Evolutionary conservation across 1,140 invertebrate genomes (phyloP).

Genomic region (Zaprionus nigranus): DNA sequence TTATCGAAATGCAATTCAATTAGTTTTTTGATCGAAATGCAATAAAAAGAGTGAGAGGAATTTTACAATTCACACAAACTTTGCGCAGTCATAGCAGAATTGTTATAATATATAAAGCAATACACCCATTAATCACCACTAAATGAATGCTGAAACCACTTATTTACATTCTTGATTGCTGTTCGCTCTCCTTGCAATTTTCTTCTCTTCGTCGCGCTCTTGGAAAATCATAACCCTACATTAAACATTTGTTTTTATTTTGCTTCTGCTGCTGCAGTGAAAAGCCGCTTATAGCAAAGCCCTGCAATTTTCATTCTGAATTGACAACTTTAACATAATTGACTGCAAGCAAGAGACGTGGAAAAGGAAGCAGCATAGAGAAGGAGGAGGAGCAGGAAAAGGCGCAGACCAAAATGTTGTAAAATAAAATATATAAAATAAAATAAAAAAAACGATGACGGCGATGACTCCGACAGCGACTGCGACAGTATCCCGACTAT

Average conservation of each 20-base stretch:
- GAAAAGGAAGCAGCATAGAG: not conserved
- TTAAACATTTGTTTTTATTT: slow-evolving; percentile 61
- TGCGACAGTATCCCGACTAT: slow-evolving; percentile 54
- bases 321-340: slow-evolving; percentile 83
- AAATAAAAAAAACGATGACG: slow-evolving; percentile 46
- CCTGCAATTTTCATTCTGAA: slow-evolving; percentile 66
- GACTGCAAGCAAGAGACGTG: slow-evolving; percentile 59
- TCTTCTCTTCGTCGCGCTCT: slow-evolving; percentile 23
- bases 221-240: slow-evolving; percentile 73
- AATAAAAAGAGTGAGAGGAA: too few species aligned
- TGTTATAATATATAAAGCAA: not conserved
- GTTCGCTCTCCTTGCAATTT: slow-evolving; percentile 37
- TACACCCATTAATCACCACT: not conserved
- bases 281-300: slow-evolving; percentile 67
- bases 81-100: too few species aligned
- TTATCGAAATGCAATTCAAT: too few species aligned
- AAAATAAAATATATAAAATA: slow-evolving; percentile 67
- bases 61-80: too few species aligned
- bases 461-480: slow-evolving; percentile 14
- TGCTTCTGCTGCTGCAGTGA: slow-evolving; percentile 28
- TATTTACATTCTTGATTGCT: slow-evolving; percentile 32
- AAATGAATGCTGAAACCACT: not conserved
- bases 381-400: not conserved
- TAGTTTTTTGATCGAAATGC: too few species aligned
- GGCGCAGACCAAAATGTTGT: slow-evolving; percentile 27